phyloP scores from a whole-genome alignment of 37 sponge, comb jelly and placozoan genomes.

The Halisarca cf. caerulea region DNA sequence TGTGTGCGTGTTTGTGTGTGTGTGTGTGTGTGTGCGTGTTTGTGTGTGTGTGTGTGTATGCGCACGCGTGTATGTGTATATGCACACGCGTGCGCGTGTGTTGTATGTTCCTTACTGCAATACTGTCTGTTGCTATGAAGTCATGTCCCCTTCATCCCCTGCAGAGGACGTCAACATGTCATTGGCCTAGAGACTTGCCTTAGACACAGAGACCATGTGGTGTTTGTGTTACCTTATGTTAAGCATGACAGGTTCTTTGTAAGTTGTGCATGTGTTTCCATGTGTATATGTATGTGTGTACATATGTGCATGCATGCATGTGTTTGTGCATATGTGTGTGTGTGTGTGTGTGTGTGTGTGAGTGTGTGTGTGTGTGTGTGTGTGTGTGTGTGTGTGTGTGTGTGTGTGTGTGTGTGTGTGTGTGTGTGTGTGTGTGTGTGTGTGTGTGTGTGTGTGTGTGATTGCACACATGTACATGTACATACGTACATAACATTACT shows the following conservation, averaged over 20 bases:
- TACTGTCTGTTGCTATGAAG: not conserved
- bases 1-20: too few species aligned
- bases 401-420: too few species aligned
- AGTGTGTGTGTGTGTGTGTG: too few species aligned
- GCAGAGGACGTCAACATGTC: slow-evolving; percentile 75
- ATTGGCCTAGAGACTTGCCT: slow-evolving; percentile 70
- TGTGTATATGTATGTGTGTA: not conserved
- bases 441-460: too few species aligned
- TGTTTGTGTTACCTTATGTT: slow-evolving; percentile 91
- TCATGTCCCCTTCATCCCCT: not conserved
- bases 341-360: not conserved
- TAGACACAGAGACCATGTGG: slow-evolving; percentile 78
- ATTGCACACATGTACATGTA: too few species aligned
- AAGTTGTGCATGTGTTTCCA: slow-evolving; percentile 21
- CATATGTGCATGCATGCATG: not conserved
- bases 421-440: too few species aligned
- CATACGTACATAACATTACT: too few species aligned
- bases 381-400: too few species aligned
- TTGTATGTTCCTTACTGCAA: not conserved
- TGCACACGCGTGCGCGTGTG: not conserved
- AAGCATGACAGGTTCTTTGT: slow-evolving; percentile 78
- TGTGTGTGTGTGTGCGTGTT: too few species aligned
- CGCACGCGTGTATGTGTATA: not conserved
- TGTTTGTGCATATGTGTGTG: not conserved
- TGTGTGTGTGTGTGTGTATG: too few species aligned